A percentile compares a stretch with the other conserved stretches of the same genome.
Evolutionary conservation across 2,888 invertebrate species (phyloP).

Genomic region (Ophraella communa): DNA sequence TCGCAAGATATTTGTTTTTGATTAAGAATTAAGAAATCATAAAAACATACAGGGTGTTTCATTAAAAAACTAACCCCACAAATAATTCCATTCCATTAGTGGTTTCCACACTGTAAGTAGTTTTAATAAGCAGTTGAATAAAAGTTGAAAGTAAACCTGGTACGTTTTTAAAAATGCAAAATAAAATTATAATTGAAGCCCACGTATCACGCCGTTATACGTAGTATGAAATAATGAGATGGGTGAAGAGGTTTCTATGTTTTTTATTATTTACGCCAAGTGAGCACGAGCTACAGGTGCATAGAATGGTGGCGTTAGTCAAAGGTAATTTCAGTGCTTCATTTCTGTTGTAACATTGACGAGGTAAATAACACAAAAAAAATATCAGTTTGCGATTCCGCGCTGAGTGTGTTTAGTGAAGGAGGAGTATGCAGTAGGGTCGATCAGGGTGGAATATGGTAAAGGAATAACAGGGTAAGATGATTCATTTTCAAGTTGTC

Average conservation of each 20-base stretch:
- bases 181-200: slow-evolving; percentile 6
- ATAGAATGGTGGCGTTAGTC: slow-evolving; percentile 38
- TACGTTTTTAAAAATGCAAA: not conserved
- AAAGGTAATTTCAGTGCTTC: slow-evolving; percentile 45
- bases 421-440: not conserved
- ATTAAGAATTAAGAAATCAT: too few relatives aligned
- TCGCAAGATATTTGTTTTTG: too few relatives aligned
- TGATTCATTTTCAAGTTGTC: too few relatives aligned
- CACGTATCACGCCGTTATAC: slow-evolving; percentile 10
- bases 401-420: not conserved
- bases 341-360: slow-evolving; percentile 48
- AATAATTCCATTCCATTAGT: too few relatives aligned
- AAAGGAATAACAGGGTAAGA: slow-evolving; percentile 18
- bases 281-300: slow-evolving; percentile 53
- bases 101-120: too few relatives aligned
- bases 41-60: too few relatives aligned
- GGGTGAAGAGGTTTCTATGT: slow-evolving; percentile 42
- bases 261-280: slow-evolving; percentile 45
- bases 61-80: not conserved
- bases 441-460: slow-evolving; percentile 14
- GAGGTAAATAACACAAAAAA: slow-evolving; percentile 2
- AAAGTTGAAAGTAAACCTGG: not conserved
- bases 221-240: slow-evolving; percentile 21
- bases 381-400: not conserved
- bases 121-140: not conserved